Evolutionary conservation across 1,140 invertebrate species (phyloP).

Genomic region (Sitobion miscanthi): DNA sequence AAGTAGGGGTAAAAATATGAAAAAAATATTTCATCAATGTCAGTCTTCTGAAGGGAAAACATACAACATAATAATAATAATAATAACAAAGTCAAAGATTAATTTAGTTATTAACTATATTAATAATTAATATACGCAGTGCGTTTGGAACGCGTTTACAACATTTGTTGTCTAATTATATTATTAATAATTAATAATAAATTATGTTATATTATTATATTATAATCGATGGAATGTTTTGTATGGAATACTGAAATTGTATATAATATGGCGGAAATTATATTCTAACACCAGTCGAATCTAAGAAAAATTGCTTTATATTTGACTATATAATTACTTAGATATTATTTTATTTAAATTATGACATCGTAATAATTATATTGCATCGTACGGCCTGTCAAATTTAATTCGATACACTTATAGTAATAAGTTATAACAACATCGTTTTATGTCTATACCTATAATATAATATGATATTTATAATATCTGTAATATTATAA

Average conservation of each 20-base stretch:
- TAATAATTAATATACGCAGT: background rate
- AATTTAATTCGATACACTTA: conserved; percentile 42
- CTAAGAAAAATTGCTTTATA: background rate
- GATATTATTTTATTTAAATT: background rate
- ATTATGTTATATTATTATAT: background rate
- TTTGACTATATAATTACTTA: conserved; percentile 28
- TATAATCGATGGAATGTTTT: conserved; percentile 33
- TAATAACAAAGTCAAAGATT: conserved; percentile 15
- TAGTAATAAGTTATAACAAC: background rate
- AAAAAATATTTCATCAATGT: conserved; percentile 32
- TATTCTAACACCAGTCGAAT: background rate
- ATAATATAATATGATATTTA: conserved; percentile 16
- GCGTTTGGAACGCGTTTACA: background rate
- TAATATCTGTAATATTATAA: conserved; percentile 32
- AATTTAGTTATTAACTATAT: background rate
- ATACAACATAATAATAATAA: conserved; percentile 30
- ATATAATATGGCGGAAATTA: background rate
- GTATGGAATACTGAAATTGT: conserved; percentile 37
- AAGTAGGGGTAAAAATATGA: conserved; percentile 38
- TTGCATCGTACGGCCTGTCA: conserved; percentile 8
- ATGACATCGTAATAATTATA: background rate
- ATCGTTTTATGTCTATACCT: conserved; percentile 17
- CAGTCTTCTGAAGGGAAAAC: conserved; percentile 53
- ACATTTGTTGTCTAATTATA: background rate
- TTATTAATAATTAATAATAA: background rate